phyloP scores from a whole-genome alignment of 2,888 invertebrate genomes.

The Penaeus monodon region DNA sequence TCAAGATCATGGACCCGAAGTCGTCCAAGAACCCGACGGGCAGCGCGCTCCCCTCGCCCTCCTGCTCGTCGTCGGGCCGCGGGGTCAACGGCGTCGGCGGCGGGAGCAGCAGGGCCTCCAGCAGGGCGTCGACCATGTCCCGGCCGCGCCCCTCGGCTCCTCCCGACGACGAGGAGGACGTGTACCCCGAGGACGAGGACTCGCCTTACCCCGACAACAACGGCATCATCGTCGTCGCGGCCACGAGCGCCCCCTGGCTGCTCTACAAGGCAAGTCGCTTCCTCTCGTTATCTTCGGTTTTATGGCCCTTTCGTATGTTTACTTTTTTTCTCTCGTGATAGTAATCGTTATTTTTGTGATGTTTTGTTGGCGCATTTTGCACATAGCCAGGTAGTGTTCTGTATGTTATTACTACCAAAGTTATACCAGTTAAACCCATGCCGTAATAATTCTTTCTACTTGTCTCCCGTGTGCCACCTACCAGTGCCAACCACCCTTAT shows the following conservation, averaged over 20 bases:
- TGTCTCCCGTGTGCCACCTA: too few relatives aligned
- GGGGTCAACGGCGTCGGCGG: slow-evolving; percentile 3
- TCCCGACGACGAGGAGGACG: slow-evolving; percentile 56
- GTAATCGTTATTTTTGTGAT: background rate
- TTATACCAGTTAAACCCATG: too few relatives aligned
- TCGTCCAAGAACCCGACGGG: slow-evolving; percentile 56
- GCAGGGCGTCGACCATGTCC: slow-evolving; percentile 39
- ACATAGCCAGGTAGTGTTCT: too few relatives aligned
- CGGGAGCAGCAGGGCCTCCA: slow-evolving; percentile 43
- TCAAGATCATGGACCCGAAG: slow-evolving; percentile 62
- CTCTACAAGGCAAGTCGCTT: slow-evolving; percentile 56
- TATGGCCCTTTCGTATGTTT: background rate
- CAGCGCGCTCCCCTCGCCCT: background rate
- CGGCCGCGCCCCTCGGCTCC: slow-evolving; percentile 48
- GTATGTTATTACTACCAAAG: too few relatives aligned
- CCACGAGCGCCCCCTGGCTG: slow-evolving; percentile 63
- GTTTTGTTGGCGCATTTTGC: too few relatives aligned
- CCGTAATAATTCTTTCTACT: too few relatives aligned
- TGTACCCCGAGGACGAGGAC: slow-evolving; percentile 48
- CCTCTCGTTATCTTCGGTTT: background rate
- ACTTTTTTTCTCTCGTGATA: background rate
- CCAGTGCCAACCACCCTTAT: too few relatives aligned
- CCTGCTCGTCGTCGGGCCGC: background rate
- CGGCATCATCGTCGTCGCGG: slow-evolving; percentile 64
- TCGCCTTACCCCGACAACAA: slow-evolving; percentile 63